phyloP scores from a whole-genome alignment of 1,140 invertebrate species.

The Eurosta solidaginis region DNA sequence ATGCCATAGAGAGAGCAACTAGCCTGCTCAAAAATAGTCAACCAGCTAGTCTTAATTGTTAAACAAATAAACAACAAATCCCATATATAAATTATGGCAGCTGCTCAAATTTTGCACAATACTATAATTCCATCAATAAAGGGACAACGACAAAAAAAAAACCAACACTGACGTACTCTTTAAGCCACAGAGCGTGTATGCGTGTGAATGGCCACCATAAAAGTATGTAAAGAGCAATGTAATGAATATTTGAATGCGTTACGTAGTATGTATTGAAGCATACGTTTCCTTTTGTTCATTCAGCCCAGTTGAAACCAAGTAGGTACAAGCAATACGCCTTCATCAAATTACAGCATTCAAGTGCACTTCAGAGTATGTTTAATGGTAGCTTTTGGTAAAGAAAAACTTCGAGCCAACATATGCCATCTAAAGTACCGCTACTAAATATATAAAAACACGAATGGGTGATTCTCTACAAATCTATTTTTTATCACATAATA shows the following conservation, averaged over 20 bases:
- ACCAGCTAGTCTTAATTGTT: too few relatives aligned
- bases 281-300: neutral
- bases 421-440: neutral
- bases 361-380: neutral
- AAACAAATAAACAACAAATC: too few relatives aligned
- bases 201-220: neutral
- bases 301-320: neutral
- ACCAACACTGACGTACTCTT: neutral
- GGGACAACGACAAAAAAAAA: neutral
- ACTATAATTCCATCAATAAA: neutral
- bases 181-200: neutral
- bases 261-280: neutral
- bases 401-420: constrained; percentile 10
- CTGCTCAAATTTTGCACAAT: too few relatives aligned
- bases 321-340: neutral
- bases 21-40: too few relatives aligned
- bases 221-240: constrained; percentile 2
- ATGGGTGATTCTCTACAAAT: too few relatives aligned
- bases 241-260: too few relatives aligned
- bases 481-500: too few relatives aligned
- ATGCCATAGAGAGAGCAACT: too few relatives aligned
- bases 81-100: too few relatives aligned
- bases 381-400: constrained; percentile 18
- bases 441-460: too few relatives aligned
- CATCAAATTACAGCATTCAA: constrained; percentile 20